Evolutionary conservation across 92 coral and sea anemone genomes (phyloP).

Genomic region (Phymanthus crucifer): DNA sequence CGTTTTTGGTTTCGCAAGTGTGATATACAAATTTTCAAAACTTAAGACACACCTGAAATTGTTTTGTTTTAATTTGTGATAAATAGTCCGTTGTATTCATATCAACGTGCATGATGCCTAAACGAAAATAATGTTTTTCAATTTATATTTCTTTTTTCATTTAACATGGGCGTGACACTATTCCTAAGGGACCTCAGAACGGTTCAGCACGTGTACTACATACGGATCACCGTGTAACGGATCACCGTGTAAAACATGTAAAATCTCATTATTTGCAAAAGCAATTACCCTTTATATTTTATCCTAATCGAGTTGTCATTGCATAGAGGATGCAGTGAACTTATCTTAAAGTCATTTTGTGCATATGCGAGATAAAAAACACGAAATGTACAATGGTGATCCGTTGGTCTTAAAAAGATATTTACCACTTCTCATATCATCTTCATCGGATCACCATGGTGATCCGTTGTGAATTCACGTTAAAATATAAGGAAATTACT

Average conservation of each 20-base stretch:
- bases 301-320: not conserved
- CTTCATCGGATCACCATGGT: slow-evolving; percentile 3
- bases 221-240: slow-evolving; percentile 9
- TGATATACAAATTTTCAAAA: too few relatives aligned
- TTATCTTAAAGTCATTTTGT: not conserved
- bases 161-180: slow-evolving; percentile 5
- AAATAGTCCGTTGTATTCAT: not conserved
- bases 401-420: slow-evolving; percentile 8
- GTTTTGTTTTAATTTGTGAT: not conserved
- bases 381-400: slow-evolving; percentile 10
- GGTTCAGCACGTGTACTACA: slow-evolving; percentile 17
- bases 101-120: not conserved
- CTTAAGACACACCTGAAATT: not conserved
- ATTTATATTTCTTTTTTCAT: too few relatives aligned
- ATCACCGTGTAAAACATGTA: slow-evolving; percentile 2
- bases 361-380: slow-evolving; percentile 3
- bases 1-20: too few relatives aligned
- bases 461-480: slow-evolving; percentile 2
- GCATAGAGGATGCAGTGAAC: slow-evolving; percentile 1
- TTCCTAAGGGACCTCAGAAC: slow-evolving; percentile 5
- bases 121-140: too few relatives aligned
- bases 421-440: slow-evolving; percentile 1
- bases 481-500: slow-evolving; percentile 1
- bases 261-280: slow-evolving; percentile 5
- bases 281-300: not conserved